Base-by-base conservation (phyloP, 2,797 vertebrate species). In the Cryptoprocta ferox region DNA sequence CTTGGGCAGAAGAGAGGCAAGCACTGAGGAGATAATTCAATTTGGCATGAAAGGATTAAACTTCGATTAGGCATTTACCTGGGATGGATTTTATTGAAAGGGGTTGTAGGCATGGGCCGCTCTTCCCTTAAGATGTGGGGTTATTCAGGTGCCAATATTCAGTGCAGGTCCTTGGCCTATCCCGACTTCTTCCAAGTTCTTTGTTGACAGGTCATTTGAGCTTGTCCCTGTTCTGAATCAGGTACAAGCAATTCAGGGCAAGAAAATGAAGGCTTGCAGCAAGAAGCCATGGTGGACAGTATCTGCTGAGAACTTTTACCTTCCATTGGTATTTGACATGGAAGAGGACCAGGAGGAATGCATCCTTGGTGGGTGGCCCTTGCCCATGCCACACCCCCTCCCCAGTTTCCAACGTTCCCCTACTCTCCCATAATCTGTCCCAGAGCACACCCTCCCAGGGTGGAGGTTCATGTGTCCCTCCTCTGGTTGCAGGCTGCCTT, bases 401-500 rank as follows among this genome's bases (percentile, higher is more conserved):
- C 7, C 14, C 0, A 0, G 3, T 30, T 79, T 63, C 84, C 70
- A 65, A 26, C n/a, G 30, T 93, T 39, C 42, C 37, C 18, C 8
- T 14, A 2, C 26, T 14, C 1, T 30, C 2, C 0, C 0, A 2
- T 6, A 11, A 2, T 45, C 35, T 24, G 19, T 56, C 79, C 39
- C 56, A 16, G 30, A 18, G 26, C 42, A 15, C 5, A 32, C 5
- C 16, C 15, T 3, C 61, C 32, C 4, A 6, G 11, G 2, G 63
- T 66, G 2, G 32, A 28, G 53, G 16, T 10, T 82, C 32, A 50
- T 0, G 0, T 4, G 4, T 73, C 10, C 14, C 45, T 28, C 12
- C 28, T 53, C 79, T n/a, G 15, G 70, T 5, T 9, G 15, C 42
- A 90, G 94, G 56, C 39, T 28, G 0, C 1, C 11, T 0, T 11